phyloP scores from a whole-genome alignment of 2,797 vertebrate genomes.

The Leptoclinus maculatus region DNA sequence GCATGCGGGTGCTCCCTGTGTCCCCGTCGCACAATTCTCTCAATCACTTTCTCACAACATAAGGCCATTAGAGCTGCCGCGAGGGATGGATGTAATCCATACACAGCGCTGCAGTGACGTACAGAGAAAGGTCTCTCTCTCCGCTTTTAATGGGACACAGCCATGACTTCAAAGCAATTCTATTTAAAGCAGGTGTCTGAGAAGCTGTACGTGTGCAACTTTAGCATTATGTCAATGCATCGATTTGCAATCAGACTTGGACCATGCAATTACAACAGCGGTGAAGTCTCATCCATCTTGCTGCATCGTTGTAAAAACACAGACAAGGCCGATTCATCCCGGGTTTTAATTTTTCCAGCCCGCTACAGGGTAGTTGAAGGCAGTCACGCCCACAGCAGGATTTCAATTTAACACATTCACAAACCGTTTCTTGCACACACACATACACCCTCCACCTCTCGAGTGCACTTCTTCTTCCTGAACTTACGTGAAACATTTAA shows the following conservation, averaged over 20 bases:
- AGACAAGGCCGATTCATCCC: conserved; percentile 1
- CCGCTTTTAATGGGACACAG: conserved; percentile 53
- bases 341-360: conserved; percentile 5
- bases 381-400: conserved; percentile 7
- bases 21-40: conserved; percentile 39
- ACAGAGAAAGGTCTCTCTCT: conserved; percentile 44
- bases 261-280: conserved; percentile 38
- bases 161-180: conserved; percentile 55
- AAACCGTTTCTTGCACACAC: neutral
- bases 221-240: conserved; percentile 39
- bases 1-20: conserved; percentile 44
- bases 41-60: conserved; percentile 59
- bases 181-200: conserved; percentile 50
- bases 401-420: conserved; percentile 5
- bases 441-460: neutral
- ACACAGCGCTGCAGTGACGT: conserved; percentile 47
- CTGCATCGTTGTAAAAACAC: neutral
- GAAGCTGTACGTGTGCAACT: conserved; percentile 31
- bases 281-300: neutral
- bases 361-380: neutral
- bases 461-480: neutral
- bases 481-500: neutral
- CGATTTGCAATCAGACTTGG: conserved; percentile 30
- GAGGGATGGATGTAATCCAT: conserved; percentile 59
- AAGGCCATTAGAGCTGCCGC: conserved; percentile 63